A percentile compares a stretch with the other conserved stretches of the same genome.
Evolutionary conservation across 2,888 invertebrate species (phyloP).

Genomic region (Dichetophora obliterata): DNA sequence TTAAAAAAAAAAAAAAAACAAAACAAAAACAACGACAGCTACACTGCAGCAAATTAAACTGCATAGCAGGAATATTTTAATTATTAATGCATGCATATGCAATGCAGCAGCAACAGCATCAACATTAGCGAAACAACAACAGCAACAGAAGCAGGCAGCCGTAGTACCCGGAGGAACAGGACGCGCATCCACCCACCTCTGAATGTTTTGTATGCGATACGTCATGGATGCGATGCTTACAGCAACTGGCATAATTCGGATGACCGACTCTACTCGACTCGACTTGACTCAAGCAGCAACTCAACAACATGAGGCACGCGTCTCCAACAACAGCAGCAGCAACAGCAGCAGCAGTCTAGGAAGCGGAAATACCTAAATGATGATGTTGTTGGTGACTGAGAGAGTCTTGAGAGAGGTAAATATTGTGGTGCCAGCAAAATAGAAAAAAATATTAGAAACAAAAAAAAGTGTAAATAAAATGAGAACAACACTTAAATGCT

Average conservation of each 20-base stretch:
- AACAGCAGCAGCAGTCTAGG: slow-evolving; percentile 18
- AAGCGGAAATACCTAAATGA: slow-evolving; percentile 22
- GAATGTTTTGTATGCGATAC: slow-evolving; percentile 29
- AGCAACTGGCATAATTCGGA: slow-evolving; percentile 57
- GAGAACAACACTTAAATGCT: slow-evolving; percentile 60
- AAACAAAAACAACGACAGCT: slow-evolving; percentile 30
- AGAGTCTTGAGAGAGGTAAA: neutral
- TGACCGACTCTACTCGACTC: slow-evolving; percentile 54
- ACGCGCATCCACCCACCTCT: slow-evolving; percentile 17
- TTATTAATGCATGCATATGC: slow-evolving; percentile 58
- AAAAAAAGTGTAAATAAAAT: slow-evolving; percentile 42
- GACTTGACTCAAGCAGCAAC: slow-evolving; percentile 30
- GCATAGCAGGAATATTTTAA: slow-evolving; percentile 60
- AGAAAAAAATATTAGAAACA: slow-evolving; percentile 21
- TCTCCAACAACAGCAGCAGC: neutral
- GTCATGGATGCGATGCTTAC: slow-evolving; percentile 28
- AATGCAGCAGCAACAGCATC: slow-evolving; percentile 27
- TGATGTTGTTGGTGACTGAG: neutral
- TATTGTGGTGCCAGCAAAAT: slow-evolving; percentile 7
- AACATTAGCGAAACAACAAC: slow-evolving; percentile 34
- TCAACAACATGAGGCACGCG: neutral
- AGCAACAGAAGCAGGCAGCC: neutral
- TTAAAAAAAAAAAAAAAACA: slow-evolving; percentile 1
- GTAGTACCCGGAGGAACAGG: slow-evolving; percentile 26
- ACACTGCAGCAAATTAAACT: slow-evolving; percentile 50